Evolutionary conservation across 2,113 vertebrate species (phyloP).

Genomic region (Laticauda laticaudata): DNA sequence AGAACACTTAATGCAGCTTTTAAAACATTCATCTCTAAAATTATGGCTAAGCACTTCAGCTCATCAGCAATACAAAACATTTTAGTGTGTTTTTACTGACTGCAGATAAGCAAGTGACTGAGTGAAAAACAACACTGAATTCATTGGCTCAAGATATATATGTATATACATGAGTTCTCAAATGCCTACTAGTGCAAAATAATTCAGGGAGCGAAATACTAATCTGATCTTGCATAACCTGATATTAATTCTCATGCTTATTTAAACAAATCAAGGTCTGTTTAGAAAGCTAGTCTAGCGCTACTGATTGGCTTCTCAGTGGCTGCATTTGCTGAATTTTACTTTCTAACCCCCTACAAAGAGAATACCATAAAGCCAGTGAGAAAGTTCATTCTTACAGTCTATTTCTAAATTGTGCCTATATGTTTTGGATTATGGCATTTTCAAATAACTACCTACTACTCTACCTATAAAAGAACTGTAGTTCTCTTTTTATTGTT

Average conservation of each 20-base stretch:
- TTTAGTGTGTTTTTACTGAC: constrained; percentile 14
- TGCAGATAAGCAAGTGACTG: constrained; percentile 8
- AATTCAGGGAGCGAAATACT: neutral
- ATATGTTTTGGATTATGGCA: neutral
- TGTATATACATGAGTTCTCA: constrained; percentile 19
- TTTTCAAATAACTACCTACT: neutral
- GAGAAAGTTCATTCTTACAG: neutral
- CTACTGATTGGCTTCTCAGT: neutral
- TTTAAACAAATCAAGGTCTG: neutral
- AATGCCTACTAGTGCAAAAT: constrained; percentile 21
- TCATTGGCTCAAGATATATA: constrained; percentile 1
- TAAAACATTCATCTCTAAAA: constrained; percentile 17
- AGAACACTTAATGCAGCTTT: constrained; percentile 4
- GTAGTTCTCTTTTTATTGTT: neutral
- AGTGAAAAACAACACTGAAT: constrained; percentile 17
- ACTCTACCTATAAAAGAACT: neutral
- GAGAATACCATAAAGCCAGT: neutral
- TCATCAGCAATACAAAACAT: constrained; percentile 22
- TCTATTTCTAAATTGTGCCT: neutral
- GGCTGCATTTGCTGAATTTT: neutral
- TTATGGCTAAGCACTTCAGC: constrained; percentile 18
- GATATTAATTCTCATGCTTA: neutral
- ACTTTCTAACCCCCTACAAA: neutral
- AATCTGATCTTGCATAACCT: neutral
- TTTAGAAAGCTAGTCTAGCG: neutral